A percentile compares a stretch with the other conserved stretches of the same genome.
Evolutionary conservation across 2,888 invertebrate species (phyloP).

Genomic region (Aquatica leii): DNA sequence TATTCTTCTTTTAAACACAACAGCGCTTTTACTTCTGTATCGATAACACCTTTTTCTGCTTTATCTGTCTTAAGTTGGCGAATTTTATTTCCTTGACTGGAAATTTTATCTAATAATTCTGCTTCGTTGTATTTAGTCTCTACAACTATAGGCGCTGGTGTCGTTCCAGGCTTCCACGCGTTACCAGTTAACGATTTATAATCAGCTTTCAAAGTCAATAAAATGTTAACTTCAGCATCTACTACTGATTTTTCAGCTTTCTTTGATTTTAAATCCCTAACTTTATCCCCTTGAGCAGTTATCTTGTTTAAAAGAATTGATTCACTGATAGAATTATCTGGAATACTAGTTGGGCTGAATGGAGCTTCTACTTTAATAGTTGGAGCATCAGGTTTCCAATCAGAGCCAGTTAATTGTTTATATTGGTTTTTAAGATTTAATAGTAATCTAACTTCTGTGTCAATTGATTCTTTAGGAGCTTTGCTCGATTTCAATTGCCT

Average conservation of each 20-base stretch:
- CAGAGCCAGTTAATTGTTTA: conserved; percentile 65
- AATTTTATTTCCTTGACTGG: conserved; percentile 74
- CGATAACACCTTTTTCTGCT: conserved; percentile 57
- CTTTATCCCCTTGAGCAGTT: conserved; percentile 62
- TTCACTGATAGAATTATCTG: conserved; percentile 1
- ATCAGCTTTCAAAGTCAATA: conserved; percentile 67
- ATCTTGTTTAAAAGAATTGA: conserved; percentile 50
- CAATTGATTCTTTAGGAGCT: conserved; percentile 60
- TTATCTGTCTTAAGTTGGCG: conserved; percentile 72
- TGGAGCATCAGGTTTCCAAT: conserved; percentile 66
- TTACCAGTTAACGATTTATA: conserved; percentile 66
- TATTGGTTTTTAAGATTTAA: conserved; percentile 66
- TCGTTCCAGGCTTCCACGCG: conserved; percentile 66
- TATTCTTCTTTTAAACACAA: conserved; percentile 78
- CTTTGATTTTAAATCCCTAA: conserved; percentile 64
- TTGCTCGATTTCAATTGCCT: conserved; percentile 56
- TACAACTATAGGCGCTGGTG: not conserved
- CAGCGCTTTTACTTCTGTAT: conserved; percentile 68
- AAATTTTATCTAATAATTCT: conserved; percentile 60
- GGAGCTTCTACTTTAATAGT: not conserved
- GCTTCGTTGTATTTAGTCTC: conserved; percentile 46
- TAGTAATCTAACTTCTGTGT: conserved; percentile 65
- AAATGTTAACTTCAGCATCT: conserved; percentile 65
- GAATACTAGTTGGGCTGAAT: not conserved
- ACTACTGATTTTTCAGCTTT: conserved; percentile 66